Base-by-base conservation (phyloP, 2,797 vertebrate genomes). In the Rhynchotus rufescens region DNA sequence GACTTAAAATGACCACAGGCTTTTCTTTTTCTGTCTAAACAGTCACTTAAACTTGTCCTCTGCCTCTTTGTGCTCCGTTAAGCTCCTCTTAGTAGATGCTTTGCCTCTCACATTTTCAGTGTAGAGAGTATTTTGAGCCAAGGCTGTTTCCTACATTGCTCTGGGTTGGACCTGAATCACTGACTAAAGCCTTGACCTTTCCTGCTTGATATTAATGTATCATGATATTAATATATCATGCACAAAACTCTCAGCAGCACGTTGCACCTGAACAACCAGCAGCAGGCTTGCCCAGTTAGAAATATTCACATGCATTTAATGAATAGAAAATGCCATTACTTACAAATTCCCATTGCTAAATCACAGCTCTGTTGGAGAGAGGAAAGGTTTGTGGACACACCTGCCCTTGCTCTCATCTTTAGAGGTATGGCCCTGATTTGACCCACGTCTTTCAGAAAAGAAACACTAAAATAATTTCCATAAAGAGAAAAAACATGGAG, bases 371-470 rank as follows among this genome's bases (percentile, higher is more conserved):
- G 2, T 7, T 14, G 12, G 65, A 17, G 13, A 91, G 10, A 78
- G 16, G 42, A 69, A 51, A 56, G 59, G 9, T 62, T 30, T 44
- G 26, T 7, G 21, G 34, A 61, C 10, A n/a, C 45, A 17, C 4
- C 19, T 36, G 34, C 36, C 71, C 49, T 62, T 86, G 38, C 2
- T 5, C 8, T 69, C n/a, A 34, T 44, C 34, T 52, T 57, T 81
- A 52, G 19, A 88, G 5, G 10, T 40, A 40, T 14, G 36, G 57
- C 51, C 60, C 21, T 6, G 66, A 44, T 90, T 65, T 91, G 88
- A 74, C 67, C 75, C 67, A 88, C 52, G 88, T 91, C 16, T 73
- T 80, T 61, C 64, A 80, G 52, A 82, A 86, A 82, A 90, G 5
- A 2, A 90, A 20, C 49, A 59, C 21, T 65, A 86, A 90, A 84